Percentiles rank a stretch among this genome's conserved stretches.
Evolutionary conservation across 64 coral and sea anemone genomes (phyloP).

Genomic region (Actinia equina): DNA sequence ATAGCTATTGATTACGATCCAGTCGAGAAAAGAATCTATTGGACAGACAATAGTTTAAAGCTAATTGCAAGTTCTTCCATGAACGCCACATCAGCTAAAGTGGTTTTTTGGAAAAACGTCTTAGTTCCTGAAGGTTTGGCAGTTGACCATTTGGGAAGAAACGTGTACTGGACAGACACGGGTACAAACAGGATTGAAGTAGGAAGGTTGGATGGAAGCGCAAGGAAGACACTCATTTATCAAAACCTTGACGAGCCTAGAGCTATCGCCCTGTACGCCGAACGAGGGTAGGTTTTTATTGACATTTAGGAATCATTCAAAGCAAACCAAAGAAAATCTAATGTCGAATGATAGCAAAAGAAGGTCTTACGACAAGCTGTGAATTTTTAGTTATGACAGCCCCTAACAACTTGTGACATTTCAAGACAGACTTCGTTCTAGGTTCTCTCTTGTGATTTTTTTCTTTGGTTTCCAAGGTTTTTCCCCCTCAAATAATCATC

Average conservation of each 20-base stretch:
- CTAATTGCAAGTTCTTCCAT: slow-evolving; percentile 41
- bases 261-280: slow-evolving; percentile 50
- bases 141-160: slow-evolving; percentile 43
- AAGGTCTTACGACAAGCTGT: too few species aligned
- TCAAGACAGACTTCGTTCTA: too few species aligned
- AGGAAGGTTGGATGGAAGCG: slow-evolving; percentile 46
- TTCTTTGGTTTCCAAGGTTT: too few species aligned
- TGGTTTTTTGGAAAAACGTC: slow-evolving; percentile 23
- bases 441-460: too few species aligned
- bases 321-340: too few species aligned
- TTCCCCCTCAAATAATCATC: too few species aligned
- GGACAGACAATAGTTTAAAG: slow-evolving; percentile 49
- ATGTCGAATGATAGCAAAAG: too few species aligned
- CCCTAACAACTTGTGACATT: too few species aligned
- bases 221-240: slow-evolving; percentile 47
- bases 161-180: slow-evolving; percentile 69
- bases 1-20: slow-evolving; percentile 71
- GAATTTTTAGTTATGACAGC: too few species aligned
- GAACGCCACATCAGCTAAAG: slow-evolving; percentile 28
- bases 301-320: too few species aligned
- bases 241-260: slow-evolving; percentile 66
- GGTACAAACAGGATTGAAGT: slow-evolving; percentile 69
- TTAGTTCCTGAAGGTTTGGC: slow-evolving; percentile 50
- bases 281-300: slow-evolving; percentile 36
- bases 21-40: slow-evolving; percentile 49